Percentiles rank a stretch among this genome's conserved stretches.
phyloP scores from a whole-genome alignment of 2,797 vertebrate genomes.

The Gorsachius magnificus region DNA sequence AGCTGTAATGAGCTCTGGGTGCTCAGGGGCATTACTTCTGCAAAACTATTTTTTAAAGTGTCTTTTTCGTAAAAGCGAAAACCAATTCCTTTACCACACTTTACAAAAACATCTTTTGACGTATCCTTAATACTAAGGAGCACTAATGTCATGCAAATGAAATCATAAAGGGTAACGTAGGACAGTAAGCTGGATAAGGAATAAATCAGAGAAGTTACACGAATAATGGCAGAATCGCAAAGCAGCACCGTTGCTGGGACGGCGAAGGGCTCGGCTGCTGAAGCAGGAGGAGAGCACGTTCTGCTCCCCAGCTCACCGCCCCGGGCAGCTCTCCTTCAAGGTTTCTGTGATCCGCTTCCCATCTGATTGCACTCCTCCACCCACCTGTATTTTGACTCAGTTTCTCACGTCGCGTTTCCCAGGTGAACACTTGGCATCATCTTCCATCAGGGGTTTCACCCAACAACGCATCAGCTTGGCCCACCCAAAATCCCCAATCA shows the following conservation, averaged over 20 bases:
- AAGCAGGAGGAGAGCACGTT: neutral
- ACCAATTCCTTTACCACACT: neutral
- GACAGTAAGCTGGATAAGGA: neutral
- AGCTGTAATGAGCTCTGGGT: neutral
- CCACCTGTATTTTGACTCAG: neutral
- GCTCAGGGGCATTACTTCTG: neutral
- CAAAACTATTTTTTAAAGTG: neutral
- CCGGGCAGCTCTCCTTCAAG: accelerated
- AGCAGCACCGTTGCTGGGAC: neutral
- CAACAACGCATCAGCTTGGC: neutral
- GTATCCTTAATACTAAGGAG: neutral
- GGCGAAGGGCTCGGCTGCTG: neutral
- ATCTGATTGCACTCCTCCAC: neutral
- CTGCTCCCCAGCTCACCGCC: neutral
- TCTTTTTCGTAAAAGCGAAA: neutral
- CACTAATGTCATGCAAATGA: neutral
- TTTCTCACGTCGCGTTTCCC: neutral
- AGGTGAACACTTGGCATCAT: neutral
- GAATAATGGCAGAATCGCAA: neutral
- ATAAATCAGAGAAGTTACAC: neutral
- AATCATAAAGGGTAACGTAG: neutral
- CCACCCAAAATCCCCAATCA: accelerated
- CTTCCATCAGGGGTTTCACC: too few relatives aligned
- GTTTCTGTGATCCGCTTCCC: neutral
- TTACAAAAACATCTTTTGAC: neutral